These are phyloP conservation scores for Phodopus roborovskii DNA, from an alignment of 2,113 vertebrate species.

Conservation along the genomic window DNA sequence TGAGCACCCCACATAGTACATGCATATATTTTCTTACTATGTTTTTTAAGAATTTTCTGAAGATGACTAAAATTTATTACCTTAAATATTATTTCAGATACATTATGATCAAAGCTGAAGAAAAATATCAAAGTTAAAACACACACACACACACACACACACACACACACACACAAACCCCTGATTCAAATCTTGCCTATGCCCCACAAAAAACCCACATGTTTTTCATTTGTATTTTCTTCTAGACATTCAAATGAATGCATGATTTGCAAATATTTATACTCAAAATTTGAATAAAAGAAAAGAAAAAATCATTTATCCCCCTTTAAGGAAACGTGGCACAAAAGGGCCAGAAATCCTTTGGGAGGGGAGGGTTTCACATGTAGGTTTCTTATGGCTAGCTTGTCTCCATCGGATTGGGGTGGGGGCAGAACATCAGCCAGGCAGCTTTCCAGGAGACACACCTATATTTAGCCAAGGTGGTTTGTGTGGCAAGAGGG, in stretches of 20 bases:
- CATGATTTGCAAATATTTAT: background rate
- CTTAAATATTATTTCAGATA: slow-evolving; percentile 17
- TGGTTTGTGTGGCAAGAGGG: background rate
- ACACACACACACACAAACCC: no score
- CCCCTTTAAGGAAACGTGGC: background rate
- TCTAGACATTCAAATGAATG: background rate
- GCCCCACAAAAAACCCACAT: background rate
- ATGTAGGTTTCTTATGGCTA: background rate
- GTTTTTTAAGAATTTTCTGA: slow-evolving; percentile 6
- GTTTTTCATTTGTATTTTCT: slow-evolving; percentile 27
- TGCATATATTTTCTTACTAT: background rate
- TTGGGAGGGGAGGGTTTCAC: rapidly evolving
- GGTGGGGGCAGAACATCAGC: background rate
- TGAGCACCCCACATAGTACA: no score
- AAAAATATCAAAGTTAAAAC: slow-evolving; percentile 29
- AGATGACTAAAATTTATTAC: background rate
- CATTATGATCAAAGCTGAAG: slow-evolving; percentile 28
- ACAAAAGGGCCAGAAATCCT: background rate
- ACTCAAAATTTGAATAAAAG: background rate
- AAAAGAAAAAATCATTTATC: background rate
- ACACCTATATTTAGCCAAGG: slow-evolving; percentile 78
- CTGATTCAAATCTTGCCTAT: slow-evolving; percentile 10
- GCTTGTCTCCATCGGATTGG: background rate
- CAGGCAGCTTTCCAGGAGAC: background rate
- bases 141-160: no score